Evolutionary conservation across 2,797 vertebrate genomes (phyloP).

Genomic region (Danio tinwini): DNA sequence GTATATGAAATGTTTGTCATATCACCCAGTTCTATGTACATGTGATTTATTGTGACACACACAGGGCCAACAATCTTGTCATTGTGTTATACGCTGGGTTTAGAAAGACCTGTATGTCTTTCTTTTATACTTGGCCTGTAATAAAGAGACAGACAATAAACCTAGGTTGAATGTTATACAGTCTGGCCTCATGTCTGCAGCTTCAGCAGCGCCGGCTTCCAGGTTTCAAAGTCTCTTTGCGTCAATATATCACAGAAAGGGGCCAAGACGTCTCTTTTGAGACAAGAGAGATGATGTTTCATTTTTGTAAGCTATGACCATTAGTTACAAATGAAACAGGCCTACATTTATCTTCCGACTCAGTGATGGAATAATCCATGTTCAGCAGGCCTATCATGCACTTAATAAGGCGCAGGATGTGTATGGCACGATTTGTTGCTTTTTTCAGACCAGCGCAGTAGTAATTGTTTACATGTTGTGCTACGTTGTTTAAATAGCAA

Average conservation of each 20-base stretch:
- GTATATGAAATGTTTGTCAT: too few relatives aligned
- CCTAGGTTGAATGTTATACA: neutral
- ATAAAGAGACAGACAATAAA: slow-evolving; percentile 9
- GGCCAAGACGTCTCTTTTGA: neutral
- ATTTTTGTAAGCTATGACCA: neutral
- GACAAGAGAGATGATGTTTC: neutral
- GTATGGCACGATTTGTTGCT: too few relatives aligned
- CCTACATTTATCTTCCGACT: neutral
- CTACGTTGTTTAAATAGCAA: too few relatives aligned
- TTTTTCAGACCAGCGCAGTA: too few relatives aligned
- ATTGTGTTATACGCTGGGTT: neutral
- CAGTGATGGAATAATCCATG: neutral
- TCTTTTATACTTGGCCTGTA: neutral
- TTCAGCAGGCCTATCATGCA: too few relatives aligned
- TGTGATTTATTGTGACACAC: neutral
- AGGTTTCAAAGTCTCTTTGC: neutral
- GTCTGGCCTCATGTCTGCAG: neutral
- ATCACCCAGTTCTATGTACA: too few relatives aligned
- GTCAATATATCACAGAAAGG: neutral
- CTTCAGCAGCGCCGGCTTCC: neutral
- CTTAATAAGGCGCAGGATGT: too few relatives aligned
- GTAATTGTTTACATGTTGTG: too few relatives aligned
- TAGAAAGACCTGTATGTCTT: neutral
- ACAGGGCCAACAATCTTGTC: neutral
- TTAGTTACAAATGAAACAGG: neutral